Percentiles rank a stretch among this genome's conserved stretches.
phyloP scores from a whole-genome alignment of 2,113 vertebrate species.

The Pollimyrus isidori region DNA sequence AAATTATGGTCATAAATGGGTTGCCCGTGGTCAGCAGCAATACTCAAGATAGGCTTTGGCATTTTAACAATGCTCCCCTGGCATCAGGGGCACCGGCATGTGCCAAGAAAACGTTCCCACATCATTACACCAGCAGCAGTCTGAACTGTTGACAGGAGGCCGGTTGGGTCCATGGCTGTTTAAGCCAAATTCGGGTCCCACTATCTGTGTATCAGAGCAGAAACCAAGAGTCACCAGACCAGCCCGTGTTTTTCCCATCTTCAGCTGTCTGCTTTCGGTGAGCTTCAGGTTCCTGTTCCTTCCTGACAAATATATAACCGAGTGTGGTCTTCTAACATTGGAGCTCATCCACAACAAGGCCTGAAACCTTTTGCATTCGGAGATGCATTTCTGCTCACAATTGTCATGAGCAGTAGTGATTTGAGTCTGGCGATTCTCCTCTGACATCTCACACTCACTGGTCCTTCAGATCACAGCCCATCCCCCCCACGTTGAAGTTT shows the following conservation, averaged over 20 bases:
- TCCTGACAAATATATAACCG: background rate
- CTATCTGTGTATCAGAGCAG: background rate
- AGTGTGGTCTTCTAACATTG: background rate
- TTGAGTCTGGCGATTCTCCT: background rate
- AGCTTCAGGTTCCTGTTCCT: background rate
- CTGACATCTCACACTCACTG: background rate
- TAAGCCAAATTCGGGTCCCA: background rate
- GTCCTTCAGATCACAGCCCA: background rate
- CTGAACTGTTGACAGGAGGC: background rate
- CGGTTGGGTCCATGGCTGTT: background rate
- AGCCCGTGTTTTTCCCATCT: background rate
- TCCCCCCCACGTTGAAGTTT: background rate
- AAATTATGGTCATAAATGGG: background rate
- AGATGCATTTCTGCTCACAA: background rate
- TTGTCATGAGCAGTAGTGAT: background rate
- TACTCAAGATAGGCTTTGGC: background rate
- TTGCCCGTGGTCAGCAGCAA: background rate
- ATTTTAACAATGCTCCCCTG: background rate
- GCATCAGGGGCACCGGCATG: background rate
- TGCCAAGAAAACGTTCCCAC: background rate
- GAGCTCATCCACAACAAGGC: background rate
- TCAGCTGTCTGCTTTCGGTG: background rate
- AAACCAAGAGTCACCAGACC: background rate
- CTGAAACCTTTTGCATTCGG: background rate
- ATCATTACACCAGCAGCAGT: background rate